Conservation (phyloP, 92 coral and sea anemone species). For the Siderastrea radians region DNA sequence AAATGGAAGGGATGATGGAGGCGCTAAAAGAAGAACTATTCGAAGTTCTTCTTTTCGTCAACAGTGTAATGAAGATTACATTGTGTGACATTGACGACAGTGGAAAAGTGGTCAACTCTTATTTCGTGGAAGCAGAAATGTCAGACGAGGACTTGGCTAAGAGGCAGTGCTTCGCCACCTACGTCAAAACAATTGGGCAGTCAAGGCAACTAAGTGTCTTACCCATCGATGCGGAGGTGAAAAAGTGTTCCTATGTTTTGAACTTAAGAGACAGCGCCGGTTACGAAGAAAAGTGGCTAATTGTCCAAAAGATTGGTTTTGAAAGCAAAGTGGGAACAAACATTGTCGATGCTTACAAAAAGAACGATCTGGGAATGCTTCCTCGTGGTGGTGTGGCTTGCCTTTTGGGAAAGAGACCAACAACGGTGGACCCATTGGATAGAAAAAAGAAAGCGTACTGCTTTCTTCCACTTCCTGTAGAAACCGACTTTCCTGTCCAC, state of each 20-base stretch:
- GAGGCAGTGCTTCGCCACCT: constrained; percentile 60
- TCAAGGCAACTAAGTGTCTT: constrained; percentile 6
- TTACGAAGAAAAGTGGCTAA: constrained; percentile 79
- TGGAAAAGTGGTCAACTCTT: constrained; percentile 46
- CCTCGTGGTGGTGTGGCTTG: constrained; percentile 96
- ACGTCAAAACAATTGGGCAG: constrained; percentile 37
- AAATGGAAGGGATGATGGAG: constrained; percentile 55
- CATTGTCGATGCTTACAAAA: constrained; percentile 52
- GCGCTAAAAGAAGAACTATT: constrained; percentile 70
- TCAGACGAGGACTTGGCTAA: constrained; percentile 63
- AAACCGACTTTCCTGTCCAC: constrained; percentile 85
- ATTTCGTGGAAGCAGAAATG: constrained; percentile 65
- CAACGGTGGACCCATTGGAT: not conserved
- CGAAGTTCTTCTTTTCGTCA: constrained; percentile 81
- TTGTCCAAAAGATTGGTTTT: constrained; percentile 83
- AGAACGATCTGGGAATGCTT: constrained; percentile 78
- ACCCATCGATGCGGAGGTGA: constrained; percentile 48
- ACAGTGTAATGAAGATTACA: constrained; percentile 78
- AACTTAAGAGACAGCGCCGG: constrained; percentile 64
- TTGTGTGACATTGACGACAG: constrained; percentile 63
- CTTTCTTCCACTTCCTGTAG: constrained; percentile 87
- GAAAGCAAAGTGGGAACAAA: constrained; percentile 21
- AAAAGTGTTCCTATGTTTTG: constrained; percentile 72
- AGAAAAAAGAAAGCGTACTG: constrained; percentile 75
- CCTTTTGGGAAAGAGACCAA: constrained; percentile 43